phyloP scores from a whole-genome alignment of 2,888 invertebrate genomes.

The Thelaira solivaga region DNA sequence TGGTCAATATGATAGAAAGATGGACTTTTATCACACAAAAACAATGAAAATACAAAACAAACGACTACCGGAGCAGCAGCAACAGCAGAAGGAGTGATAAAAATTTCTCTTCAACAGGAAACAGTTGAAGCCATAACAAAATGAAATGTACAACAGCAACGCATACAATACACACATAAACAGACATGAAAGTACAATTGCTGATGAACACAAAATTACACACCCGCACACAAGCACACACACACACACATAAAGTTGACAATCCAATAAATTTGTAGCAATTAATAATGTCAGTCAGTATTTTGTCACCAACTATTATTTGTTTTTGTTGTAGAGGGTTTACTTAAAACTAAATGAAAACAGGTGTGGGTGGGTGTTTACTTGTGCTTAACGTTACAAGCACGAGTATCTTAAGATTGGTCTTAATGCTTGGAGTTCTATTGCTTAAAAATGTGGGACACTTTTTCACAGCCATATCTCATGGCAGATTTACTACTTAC shows the following conservation, averaged over 20 bases:
- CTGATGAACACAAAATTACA: background rate
- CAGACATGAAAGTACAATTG: background rate
- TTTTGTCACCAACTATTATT: conserved; percentile 58
- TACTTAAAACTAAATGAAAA: background rate
- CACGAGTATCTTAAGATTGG: conserved; percentile 7
- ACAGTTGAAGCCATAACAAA: background rate
- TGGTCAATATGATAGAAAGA: conserved; percentile 54
- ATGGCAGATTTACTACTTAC: conserved; percentile 41
- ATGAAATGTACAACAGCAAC: background rate
- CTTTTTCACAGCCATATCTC: conserved; percentile 37
- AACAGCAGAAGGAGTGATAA: conserved; percentile 22
- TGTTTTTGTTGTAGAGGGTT: conserved; percentile 44
- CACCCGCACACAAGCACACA: background rate
- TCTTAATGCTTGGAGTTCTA: background rate
- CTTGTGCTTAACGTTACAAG: background rate
- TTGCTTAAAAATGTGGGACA: background rate
- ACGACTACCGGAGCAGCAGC: background rate
- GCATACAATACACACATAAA: background rate
- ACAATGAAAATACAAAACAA: background rate
- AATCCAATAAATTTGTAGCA: conserved; percentile 56
- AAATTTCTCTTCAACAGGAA: background rate
- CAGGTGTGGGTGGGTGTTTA: background rate
- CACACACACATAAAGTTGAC: conserved; percentile 26
- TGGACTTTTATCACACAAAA: conserved; percentile 37
- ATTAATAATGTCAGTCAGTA: conserved; percentile 59